Percentiles rank a stretch among this genome's conserved stretches.
These are phyloP conservation scores for Chironomus tentans DNA, from an alignment of 2,888 invertebrate genomes.

Conservation along the genomic window DNA sequence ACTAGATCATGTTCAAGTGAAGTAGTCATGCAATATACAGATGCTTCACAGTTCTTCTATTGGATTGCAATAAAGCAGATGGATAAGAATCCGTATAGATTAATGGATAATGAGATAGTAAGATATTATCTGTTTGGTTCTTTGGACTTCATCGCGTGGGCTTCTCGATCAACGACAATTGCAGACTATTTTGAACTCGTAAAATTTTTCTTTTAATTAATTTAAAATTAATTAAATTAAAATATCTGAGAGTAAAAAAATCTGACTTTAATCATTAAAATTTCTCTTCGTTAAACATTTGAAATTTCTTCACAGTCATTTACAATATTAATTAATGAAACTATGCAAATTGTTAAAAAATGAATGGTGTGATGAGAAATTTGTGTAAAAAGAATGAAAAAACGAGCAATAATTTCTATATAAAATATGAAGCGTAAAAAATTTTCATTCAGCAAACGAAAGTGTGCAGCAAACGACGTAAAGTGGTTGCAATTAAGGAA, in stretches of 20 bases:
- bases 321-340: too few species aligned
- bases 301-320: too few species aligned
- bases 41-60: conserved; percentile 8
- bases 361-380: too few species aligned
- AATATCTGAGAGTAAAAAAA: neutral
- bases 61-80: conserved; percentile 1
- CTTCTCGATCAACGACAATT: neutral
- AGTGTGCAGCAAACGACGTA: neutral
- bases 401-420: neutral
- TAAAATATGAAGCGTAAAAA: neutral
- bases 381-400: neutral
- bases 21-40: neutral
- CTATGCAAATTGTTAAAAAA: too few species aligned
- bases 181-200: conserved; percentile 16
- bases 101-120: neutral
- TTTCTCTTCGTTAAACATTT: too few species aligned
- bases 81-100: neutral
- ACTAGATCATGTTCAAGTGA: neutral
- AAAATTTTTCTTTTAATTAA: conserved; percentile 11
- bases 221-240: neutral
- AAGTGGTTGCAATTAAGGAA: conserved; percentile 25
- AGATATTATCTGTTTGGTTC: neutral
- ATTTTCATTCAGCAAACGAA: neutral
- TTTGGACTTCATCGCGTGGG: neutral
- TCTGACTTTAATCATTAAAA: neutral